phyloP scores from a whole-genome alignment of 2,797 vertebrate genomes.

The Falco novaeseelandiae region DNA sequence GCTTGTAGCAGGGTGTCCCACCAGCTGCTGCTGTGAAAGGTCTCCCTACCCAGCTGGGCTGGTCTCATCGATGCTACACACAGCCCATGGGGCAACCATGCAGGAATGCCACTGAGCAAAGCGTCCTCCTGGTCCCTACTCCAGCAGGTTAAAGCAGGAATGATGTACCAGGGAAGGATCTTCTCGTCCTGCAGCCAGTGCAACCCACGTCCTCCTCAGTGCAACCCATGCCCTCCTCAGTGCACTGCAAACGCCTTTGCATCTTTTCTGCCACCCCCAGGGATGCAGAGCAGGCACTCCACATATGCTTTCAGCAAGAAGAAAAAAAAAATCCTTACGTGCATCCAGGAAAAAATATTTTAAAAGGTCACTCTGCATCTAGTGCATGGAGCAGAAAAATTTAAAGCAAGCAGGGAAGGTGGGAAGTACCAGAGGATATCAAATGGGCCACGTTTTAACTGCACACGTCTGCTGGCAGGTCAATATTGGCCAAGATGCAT shows the following conservation, averaged over 20 bases:
- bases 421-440: background rate
- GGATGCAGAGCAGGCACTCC: background rate
- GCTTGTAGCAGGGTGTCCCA: background rate
- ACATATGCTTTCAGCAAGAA: background rate
- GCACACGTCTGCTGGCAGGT: background rate
- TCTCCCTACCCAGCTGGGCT: background rate
- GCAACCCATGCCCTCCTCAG: fast-evolving
- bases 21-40: background rate
- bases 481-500: fast-evolving
- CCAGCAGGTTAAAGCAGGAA: background rate
- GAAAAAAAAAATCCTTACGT: background rate
- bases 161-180: background rate
- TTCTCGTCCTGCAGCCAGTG: background rate
- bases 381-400: background rate
- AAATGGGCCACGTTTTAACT: background rate
- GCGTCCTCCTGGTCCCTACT: background rate
- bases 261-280: background rate
- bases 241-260: fast-evolving
- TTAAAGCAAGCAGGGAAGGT: background rate
- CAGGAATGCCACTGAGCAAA: background rate
- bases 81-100: fast-evolving
- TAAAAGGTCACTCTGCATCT: background rate
- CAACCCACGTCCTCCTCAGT: fast-evolving
- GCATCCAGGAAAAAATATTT: background rate
- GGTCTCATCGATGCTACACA: background rate